Evolutionary conservation across 2,797 vertebrate genomes (phyloP), one percentile per base, ranked within the genome.

Genomic region (Phataginus tricuspis): DNA sequence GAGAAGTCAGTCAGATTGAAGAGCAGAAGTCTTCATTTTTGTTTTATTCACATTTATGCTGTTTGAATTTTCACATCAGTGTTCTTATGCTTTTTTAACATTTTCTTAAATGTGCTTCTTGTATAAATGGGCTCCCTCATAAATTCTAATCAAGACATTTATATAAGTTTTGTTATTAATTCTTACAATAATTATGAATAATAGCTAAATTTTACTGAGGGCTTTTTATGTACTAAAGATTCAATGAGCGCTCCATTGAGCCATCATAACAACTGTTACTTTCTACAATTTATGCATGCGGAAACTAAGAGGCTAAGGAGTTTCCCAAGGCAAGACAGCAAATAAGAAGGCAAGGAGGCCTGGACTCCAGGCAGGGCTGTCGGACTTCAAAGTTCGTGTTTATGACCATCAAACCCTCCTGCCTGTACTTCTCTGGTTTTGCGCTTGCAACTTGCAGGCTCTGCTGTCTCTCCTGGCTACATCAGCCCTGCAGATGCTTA

Each of bases 11-110:
- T 90, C 68, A 82, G 77, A 29, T 37, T 71, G 7, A 12, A 57
- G n/a, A 77, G 21, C 31, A 95, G 64, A 63, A 91, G 53, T 77
- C 42, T 45, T 89, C 12, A 39, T 86, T 95, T 77, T 90, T 90
- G 49, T 75, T 75, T 90, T 64, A 71, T 25, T 49, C 68, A 51
- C 5, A 92, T 68, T 79, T 71, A 77, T 87, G 45, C 6, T 61
- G 12, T 85, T 86, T 85, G 61, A 82, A 72, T 96, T 95, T 94
- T 77, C 51, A 87, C 72, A 59, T 90, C 29, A 88, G 18, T 88
- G 16, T 31, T 96, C 16, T 72, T 57, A 34, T 7, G 14, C 3
- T 59, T 86, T 92, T 90, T 95, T 59, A 68, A 21, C 45, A 82
- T 29, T 42, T 68, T 53, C 93, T 25, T 23, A 96, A 91, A 82